phyloP scores from a whole-genome alignment of 2,888 invertebrate genomes.

The Phengaris alcon region DNA sequence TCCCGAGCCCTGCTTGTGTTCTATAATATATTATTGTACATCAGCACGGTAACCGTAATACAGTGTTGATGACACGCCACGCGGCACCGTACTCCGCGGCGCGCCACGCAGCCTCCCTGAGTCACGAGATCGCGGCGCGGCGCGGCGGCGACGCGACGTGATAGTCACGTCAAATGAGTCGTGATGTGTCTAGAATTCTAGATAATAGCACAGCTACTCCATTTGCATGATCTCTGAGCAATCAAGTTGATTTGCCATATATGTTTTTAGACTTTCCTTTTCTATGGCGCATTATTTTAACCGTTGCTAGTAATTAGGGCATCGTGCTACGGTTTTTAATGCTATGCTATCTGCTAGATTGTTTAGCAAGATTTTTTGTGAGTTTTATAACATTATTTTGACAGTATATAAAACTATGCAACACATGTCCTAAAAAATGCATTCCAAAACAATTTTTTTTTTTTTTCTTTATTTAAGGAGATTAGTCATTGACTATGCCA shows the following conservation, averaged over 20 bases:
- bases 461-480: no score
- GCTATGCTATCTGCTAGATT: not conserved
- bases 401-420: no score
- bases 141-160: constrained; percentile 42
- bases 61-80: not conserved
- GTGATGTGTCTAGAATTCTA: constrained; percentile 47
- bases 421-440: no score
- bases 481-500: no score
- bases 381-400: no score
- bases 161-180: constrained; percentile 53
- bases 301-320: constrained; percentile 5
- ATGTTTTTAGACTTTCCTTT: constrained; percentile 52
- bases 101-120: constrained; percentile 41
- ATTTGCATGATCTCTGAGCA: constrained; percentile 52
- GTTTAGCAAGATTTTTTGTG: not conserved
- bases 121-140: constrained; percentile 39
- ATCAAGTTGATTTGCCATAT: constrained; percentile 48
- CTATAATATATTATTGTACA: no score
- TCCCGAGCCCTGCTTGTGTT: no score
- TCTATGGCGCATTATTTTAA: constrained; percentile 36
- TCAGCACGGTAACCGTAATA: not conserved
- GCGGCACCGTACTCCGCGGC: not conserved
- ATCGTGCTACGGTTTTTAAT: constrained; percentile 12
- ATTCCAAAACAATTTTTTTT: no score
- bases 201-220: constrained; percentile 51